Percentiles rank a stretch among this genome's conserved stretches.
These are phyloP conservation scores for Rhyacophila brunnea DNA, from an alignment of 1,140 invertebrate genomes.

Conservation along the genomic window DNA sequence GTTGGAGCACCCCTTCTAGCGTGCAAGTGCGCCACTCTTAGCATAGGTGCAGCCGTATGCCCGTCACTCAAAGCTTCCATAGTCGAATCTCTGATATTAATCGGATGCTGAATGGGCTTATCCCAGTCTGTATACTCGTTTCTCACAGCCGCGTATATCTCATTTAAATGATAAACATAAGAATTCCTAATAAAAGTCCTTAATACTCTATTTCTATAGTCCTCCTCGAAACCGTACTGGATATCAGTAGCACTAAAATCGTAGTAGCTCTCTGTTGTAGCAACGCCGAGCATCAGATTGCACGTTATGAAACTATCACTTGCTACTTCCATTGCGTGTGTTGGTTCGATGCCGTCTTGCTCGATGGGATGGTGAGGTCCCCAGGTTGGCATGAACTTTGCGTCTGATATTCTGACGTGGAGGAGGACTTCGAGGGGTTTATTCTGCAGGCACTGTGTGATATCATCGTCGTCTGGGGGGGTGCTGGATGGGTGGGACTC, in stretches of 20 bases:
- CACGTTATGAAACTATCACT: slow-evolving; percentile 70
- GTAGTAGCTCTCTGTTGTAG: slow-evolving; percentile 73
- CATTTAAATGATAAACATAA: slow-evolving; percentile 84
- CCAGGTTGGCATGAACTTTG: slow-evolving; percentile 31
- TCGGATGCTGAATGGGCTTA: slow-evolving; percentile 79
- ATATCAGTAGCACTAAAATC: slow-evolving; percentile 76
- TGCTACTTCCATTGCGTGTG: slow-evolving; percentile 62
- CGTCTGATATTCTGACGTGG: slow-evolving; percentile 31
- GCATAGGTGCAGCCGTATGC: slow-evolving; percentile 70
- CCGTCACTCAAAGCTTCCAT: slow-evolving; percentile 87
- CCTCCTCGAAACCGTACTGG: slow-evolving; percentile 74
- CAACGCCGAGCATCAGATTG: slow-evolving; percentile 66
- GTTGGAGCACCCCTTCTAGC: slow-evolving; percentile 68
- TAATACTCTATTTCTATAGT: slow-evolving; percentile 69
- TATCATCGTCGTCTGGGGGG: slow-evolving; percentile 25
- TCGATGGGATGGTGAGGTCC: slow-evolving; percentile 57
- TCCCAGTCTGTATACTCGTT: slow-evolving; percentile 95
- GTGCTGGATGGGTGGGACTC: slow-evolving; percentile 25
- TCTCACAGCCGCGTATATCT: slow-evolving; percentile 85
- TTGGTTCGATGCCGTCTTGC: slow-evolving; percentile 62
- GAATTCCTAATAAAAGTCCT: slow-evolving; percentile 85
- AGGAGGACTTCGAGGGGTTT: slow-evolving; percentile 33
- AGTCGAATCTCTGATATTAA: slow-evolving; percentile 78
- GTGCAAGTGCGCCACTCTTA: slow-evolving; percentile 70
- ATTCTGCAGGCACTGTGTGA: slow-evolving; percentile 30